Evolutionary conservation across 2,113 vertebrate genomes (phyloP), one percentile per base, ranked within the genome.

Genomic region (Rhea pennata): DNA sequence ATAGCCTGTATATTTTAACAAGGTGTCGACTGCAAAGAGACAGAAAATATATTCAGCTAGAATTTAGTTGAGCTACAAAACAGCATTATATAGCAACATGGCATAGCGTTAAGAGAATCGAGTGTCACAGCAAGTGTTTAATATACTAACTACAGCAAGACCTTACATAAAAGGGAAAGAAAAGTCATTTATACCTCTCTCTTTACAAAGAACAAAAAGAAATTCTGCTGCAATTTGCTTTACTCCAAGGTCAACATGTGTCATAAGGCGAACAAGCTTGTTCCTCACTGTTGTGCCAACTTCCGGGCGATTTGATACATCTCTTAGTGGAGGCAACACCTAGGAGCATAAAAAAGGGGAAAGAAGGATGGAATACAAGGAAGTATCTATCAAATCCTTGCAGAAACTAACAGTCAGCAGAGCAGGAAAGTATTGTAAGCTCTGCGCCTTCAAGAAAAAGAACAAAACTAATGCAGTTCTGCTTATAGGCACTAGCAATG

Each of bases 261-360:
- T 99, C 99, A 99, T 99, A 44, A 99, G 98, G 71, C 99, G 99
- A 82, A 99, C 99, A 72, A 99, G 96, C 97, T 99, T 99, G 98
- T 99, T 99, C 66, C 99, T 98, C 93, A 99, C 97, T 15, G 99
- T 98, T 81, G 98, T 98, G 93, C 99, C 99, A 24, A 99, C 98
- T 98, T 99, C 99, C 33, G 99, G 99, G 65, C 99, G 98, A 90
- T 98, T 99, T 51, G 98, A 99, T 69, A 99, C 99, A 80, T 99
- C 99, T 93, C 99, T 99, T 73, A 99, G 96, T 0, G 99, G 99
- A 73, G 99, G 99, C 74, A 99, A 98, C 50, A 99, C 99, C 99
- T 99, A 77, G 59, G 33, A 89, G 78, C 39, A 97, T 58, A 89
- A 79, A 94, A 50, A 62, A 39, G 84, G 74, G 12, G 83, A 80